Conservation (phyloP, 2,797 vertebrate genomes). For the Esox masquinongy region DNA sequence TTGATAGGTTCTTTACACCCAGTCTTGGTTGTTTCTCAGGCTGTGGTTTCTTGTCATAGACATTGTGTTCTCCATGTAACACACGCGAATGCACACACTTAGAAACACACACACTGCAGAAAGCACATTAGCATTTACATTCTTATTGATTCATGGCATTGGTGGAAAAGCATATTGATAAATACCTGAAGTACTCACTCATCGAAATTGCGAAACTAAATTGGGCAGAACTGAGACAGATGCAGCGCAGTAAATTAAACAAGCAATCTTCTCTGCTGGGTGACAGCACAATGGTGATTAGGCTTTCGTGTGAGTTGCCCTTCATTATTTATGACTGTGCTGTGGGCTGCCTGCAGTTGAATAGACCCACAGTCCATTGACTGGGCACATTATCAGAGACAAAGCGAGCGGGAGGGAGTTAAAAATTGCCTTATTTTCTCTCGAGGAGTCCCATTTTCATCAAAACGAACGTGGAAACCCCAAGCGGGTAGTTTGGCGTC, state of each 20-base stretch:
- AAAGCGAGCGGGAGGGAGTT: conserved; percentile 48
- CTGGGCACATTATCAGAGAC: conserved; percentile 67
- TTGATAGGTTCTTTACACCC: conserved; percentile 61
- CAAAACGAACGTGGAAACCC: conserved; percentile 72
- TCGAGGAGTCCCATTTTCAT: conserved; percentile 73
- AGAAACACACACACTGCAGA: conserved; percentile 25
- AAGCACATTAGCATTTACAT: conserved; percentile 27
- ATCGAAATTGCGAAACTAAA: conserved; percentile 71
- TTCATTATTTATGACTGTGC: conserved; percentile 76
- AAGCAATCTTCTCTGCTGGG: conserved; percentile 75
- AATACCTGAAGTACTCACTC: conserved; percentile 64
- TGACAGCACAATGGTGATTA: conserved; percentile 80
- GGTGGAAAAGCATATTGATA: conserved; percentile 69
- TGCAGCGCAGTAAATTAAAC: conserved; percentile 79
- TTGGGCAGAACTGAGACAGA: conserved; percentile 80
- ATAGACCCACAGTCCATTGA: conserved; percentile 80
- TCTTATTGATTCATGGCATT: conserved; percentile 62
- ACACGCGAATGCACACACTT: conserved; percentile 9
- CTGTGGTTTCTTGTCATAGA: conserved; percentile 11
- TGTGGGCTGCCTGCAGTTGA: conserved; percentile 73
- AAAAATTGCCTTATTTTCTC: conserved; percentile 77
- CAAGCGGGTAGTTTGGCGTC: conserved; percentile 37
- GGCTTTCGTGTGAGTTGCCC: conserved; percentile 73
- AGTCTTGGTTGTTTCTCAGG: conserved; percentile 46
- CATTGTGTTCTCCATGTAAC: not conserved